Conservation (phyloP, 1,140 invertebrate genomes). For the Neodiprion virginianus region DNA sequence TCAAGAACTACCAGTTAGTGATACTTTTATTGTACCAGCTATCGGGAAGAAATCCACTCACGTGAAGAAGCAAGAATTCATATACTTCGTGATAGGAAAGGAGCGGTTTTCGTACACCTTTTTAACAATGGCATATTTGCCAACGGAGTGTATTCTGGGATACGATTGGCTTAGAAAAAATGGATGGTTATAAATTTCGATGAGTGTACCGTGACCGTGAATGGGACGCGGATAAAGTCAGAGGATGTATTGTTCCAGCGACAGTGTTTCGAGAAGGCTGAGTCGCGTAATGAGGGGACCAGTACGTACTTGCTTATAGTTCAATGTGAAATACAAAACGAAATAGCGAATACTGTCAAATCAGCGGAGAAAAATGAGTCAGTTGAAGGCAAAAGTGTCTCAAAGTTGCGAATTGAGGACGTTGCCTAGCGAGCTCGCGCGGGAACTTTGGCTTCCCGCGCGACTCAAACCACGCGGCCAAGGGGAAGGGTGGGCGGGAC, state of each 20-base stretch:
- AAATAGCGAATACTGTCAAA: constrained; percentile 6
- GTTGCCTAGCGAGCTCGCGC: too few relatives aligned
- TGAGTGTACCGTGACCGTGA: neutral
- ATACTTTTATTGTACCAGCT: constrained; percentile 20
- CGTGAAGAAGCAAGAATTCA: constrained; percentile 27
- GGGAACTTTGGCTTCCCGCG: too few relatives aligned
- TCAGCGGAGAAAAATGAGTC: neutral
- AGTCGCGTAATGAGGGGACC: constrained; percentile 11
- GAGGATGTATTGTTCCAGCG: constrained; percentile 18
- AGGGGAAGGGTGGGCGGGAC: too few relatives aligned
- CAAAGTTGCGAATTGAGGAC: too few relatives aligned
- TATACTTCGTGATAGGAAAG: constrained; percentile 22
- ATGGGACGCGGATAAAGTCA: neutral
- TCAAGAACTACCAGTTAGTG: constrained; percentile 25
- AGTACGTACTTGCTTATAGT: constrained; percentile 20
- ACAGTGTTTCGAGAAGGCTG: neutral
- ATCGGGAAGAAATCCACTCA: constrained; percentile 27
- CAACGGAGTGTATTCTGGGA: constrained; percentile 25
- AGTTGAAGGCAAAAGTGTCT: constrained; percentile 5
- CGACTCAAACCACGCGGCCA: too few relatives aligned
- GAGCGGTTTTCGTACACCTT: constrained; percentile 15
- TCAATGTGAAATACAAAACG: constrained; percentile 15
- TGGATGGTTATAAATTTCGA: constrained; percentile 24
- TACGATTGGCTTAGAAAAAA: constrained; percentile 30
- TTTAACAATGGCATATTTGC: constrained; percentile 26